Base-by-base conservation (phyloP, 2,113 vertebrate species). In the Aythya baeri region DNA sequence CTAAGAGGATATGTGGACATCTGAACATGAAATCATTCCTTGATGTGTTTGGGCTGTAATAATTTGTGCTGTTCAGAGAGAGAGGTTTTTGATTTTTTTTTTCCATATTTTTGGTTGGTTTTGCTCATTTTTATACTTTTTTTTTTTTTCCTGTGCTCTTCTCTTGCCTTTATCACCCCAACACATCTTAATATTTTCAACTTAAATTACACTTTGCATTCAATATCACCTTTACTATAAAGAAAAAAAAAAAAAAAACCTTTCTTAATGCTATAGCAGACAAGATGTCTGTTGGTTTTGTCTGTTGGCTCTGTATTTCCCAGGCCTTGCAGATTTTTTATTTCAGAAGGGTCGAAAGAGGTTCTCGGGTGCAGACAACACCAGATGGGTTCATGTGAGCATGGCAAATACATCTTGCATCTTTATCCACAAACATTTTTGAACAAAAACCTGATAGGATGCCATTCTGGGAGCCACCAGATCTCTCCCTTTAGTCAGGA, bases 341-440 rank as follows among this genome's bases (percentile, higher is more conserved):
- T 46, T 86, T 79, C 58, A 70, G 32, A 54, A 43, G 22, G 2
- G 13, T 32, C 44, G 43, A 26, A 75, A 87, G 32, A 58, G 18
- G 25, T 79, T 78, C 43, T 79, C 17, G 43, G 27, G 3, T 29
- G 2, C 31, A 62, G 66, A 36, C 5, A 71, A 7, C 25, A 14
- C 17, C 26, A 1, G 31, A 38, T 6, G 41, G 4, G 18, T 8
- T 7, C 0, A 0, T 1, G 2, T 32, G 41, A 67, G 17, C 34
- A 16, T 20, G 23, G 31, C n/a, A 82, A 54, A 17, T 22, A 73
- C 22, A 21, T 89, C 1, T 46, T 65, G 15, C 38, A 20, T 26
- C 43, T 91, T 78, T 41, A 49, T 52, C 66, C 54, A 65, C 34
- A n/a, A 68, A 55, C 0, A 5, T 27, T 74, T 74, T 77, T 57